Evolutionary conservation across 2,113 vertebrate species (phyloP).

Genomic region (Charina bottae): DNA sequence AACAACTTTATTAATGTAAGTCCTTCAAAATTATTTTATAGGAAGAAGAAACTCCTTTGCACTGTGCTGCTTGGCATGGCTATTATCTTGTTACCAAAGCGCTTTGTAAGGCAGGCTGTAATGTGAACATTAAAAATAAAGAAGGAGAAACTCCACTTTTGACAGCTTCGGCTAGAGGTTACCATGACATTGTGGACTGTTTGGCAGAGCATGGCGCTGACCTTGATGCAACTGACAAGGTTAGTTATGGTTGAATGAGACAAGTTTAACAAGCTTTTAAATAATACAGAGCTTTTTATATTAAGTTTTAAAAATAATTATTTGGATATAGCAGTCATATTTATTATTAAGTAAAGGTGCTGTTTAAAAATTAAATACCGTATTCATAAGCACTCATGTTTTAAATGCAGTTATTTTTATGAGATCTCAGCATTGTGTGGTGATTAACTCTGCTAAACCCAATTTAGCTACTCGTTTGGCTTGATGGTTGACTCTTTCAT

Average conservation of each 20-base stretch:
- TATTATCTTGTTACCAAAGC: conserved; percentile 88
- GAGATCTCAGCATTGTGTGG: background rate
- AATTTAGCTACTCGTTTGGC: background rate
- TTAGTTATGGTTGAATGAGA: conserved; percentile 54
- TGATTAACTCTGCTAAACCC: background rate
- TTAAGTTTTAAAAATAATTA: conserved; percentile 16
- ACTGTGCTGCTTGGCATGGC: conserved; percentile 97
- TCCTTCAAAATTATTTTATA: conserved; percentile 56
- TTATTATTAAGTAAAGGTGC: background rate
- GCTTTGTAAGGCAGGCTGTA: conserved; percentile 87
- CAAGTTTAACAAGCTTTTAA: background rate
- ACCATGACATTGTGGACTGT: conserved; percentile 94
- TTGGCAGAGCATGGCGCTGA: conserved; percentile 87
- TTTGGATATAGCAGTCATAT: conserved; percentile 2
- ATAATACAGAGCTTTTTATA: rapidly evolving
- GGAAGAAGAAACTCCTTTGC: conserved; percentile 95
- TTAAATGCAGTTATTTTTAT: conserved; percentile 15
- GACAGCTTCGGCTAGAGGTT: conserved; percentile 92
- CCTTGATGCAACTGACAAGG: conserved; percentile 90
- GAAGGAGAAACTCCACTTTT: conserved; percentile 93
- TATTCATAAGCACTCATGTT: background rate
- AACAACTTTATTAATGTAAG: background rate
- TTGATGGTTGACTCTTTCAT: background rate
- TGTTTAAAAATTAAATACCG: background rate
- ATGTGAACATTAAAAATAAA: conserved; percentile 87